phyloP scores from a whole-genome alignment of 2,113 vertebrate genomes.

The Hydrolagus affinis region DNA sequence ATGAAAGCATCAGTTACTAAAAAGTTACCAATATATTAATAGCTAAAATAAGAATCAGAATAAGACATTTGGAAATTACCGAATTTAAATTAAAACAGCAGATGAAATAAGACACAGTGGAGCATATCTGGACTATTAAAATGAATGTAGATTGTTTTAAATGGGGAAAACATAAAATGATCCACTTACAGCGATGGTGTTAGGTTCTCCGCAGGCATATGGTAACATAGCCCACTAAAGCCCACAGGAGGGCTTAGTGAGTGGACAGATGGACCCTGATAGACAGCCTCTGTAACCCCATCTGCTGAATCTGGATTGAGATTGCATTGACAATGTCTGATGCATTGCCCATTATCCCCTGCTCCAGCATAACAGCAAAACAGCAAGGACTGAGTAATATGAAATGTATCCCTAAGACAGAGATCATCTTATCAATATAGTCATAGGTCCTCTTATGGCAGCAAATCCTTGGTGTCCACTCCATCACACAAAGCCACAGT shows the following conservation, averaged over 20 bases:
- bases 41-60: neutral
- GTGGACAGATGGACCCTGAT: slow-evolving; percentile 37
- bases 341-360: slow-evolving; percentile 11
- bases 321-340: slow-evolving; percentile 20
- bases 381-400: rapidly evolving
- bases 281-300: slow-evolving; percentile 26
- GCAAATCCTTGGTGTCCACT: neutral
- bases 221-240: slow-evolving; percentile 8
- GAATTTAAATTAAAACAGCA: neutral
- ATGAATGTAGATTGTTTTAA: neutral
- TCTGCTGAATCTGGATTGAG: slow-evolving; percentile 33
- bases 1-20: neutral
- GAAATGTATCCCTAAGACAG: slow-evolving; percentile 31
- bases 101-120: neutral
- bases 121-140: neutral
- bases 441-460: neutral
- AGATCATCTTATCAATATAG: slow-evolving; percentile 17
- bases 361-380: neutral
- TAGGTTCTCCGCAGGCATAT: slow-evolving; percentile 35
- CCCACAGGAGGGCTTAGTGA: neutral
- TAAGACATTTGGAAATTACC: neutral
- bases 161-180: slow-evolving; percentile 9
- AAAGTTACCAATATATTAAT: neutral
- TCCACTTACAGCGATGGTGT: slow-evolving; percentile 8
- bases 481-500: neutral